Evolutionary conservation across 2,888 invertebrate genomes (phyloP).

Genomic region (Micropterix aruncella): DNA sequence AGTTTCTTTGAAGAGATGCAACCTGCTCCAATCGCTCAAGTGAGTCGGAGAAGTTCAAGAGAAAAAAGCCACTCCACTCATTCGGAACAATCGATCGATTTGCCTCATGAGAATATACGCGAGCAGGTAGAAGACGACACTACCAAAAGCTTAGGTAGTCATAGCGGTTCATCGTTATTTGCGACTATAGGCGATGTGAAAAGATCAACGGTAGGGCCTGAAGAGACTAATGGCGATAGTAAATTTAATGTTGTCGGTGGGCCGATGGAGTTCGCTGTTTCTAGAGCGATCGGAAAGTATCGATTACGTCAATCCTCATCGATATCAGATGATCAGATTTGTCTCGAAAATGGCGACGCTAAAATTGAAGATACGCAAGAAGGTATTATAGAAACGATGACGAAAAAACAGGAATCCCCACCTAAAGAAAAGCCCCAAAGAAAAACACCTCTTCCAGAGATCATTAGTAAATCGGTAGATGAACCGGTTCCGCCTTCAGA

Average conservation of each 20-base stretch:
- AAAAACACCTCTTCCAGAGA: constrained; percentile 28
- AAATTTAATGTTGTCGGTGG: constrained; percentile 44
- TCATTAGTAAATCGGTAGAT: constrained; percentile 27
- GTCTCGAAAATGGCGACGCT: constrained; percentile 31
- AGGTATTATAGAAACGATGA: constrained; percentile 18
- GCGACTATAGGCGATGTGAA: constrained; percentile 64
- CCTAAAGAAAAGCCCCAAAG: constrained; percentile 22
- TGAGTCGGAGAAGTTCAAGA: constrained; percentile 35
- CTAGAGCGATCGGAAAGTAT: constrained; percentile 68
- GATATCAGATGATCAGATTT: constrained; percentile 51
- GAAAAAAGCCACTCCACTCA: constrained; percentile 14
- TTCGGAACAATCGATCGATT: neutral
- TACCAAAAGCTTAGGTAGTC: constrained; percentile 42
- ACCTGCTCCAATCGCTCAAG: constrained; percentile 30
- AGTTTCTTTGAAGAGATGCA: neutral
- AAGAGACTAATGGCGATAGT: constrained; percentile 43
- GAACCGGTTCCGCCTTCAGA: constrained; percentile 39
- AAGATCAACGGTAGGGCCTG: constrained; percentile 42
- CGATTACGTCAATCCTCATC: constrained; percentile 58
- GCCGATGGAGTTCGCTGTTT: constrained; percentile 75
- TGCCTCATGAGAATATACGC: constrained; percentile 29
- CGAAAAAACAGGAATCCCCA: constrained; percentile 17
- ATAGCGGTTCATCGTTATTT: constrained; percentile 53
- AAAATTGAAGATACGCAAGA: constrained; percentile 18
- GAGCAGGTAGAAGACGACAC: constrained; percentile 44